Evolutionary conservation across 2,888 invertebrate genomes (phyloP).

Genomic region (Piscicola geometra): DNA sequence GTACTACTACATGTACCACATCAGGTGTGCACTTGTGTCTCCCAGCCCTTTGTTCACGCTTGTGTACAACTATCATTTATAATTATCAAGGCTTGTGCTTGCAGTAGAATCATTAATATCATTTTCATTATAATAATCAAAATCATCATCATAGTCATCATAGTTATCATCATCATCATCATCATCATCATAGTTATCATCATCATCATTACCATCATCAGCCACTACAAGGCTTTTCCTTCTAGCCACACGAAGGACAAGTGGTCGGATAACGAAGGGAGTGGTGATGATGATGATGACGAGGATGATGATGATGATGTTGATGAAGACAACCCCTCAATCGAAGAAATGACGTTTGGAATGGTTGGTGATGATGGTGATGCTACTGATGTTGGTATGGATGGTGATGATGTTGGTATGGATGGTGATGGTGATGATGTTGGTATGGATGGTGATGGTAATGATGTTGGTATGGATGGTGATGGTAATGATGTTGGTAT

Average conservation of each 20-base stretch:
- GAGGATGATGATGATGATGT: background rate
- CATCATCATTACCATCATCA: background rate
- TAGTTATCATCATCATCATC: too few relatives aligned
- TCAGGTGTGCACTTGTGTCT: constrained; percentile 27
- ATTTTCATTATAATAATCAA: too few relatives aligned
- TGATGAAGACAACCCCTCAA: background rate
- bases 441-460: background rate
- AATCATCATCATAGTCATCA: too few relatives aligned
- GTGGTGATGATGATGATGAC: constrained; percentile 6
- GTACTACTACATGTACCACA: constrained; percentile 96
- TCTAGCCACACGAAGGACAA: background rate
- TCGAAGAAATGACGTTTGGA: background rate
- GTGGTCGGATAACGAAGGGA: background rate
- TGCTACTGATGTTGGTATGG: too few relatives aligned
- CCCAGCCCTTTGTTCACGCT: too few relatives aligned
- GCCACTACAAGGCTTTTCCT: background rate
- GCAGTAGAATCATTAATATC: too few relatives aligned
- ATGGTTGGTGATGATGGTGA: background rate
- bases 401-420: too few relatives aligned
- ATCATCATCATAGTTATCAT: too few relatives aligned
- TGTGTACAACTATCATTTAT: too few relatives aligned
- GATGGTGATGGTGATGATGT: constrained; percentile 13
- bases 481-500: background rate
- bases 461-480: background rate
- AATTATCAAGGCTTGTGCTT: too few relatives aligned